phyloP scores from a whole-genome alignment of 1,140 invertebrate species.

The Drosophila setifemur region DNA sequence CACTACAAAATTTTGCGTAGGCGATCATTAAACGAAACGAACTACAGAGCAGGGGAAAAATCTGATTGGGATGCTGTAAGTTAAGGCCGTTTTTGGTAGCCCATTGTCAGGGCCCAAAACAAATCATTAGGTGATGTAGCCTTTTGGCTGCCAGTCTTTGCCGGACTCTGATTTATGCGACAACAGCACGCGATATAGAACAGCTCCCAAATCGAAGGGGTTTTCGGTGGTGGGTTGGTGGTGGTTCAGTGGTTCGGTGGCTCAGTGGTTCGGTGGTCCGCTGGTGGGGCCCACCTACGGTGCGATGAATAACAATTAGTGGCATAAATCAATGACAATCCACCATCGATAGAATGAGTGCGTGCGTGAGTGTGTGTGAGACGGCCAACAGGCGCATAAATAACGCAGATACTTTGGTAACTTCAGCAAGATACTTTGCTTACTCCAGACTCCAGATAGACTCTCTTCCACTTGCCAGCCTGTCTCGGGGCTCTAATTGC shows the following conservation, averaged over 20 bases:
- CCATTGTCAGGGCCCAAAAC: slow-evolving; percentile 62
- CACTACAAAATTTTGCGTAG: slow-evolving; percentile 62
- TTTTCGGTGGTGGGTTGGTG: background rate
- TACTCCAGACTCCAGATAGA: slow-evolving; percentile 9
- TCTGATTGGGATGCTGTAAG: slow-evolving; percentile 26
- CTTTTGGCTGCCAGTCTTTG: slow-evolving; percentile 43
- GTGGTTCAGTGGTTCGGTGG: background rate
- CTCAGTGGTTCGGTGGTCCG: slow-evolving; percentile 3
- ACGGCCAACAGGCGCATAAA: slow-evolving; percentile 69
- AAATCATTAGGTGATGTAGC: slow-evolving; percentile 67
- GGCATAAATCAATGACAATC: slow-evolving; percentile 73
- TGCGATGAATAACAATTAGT: slow-evolving; percentile 76
- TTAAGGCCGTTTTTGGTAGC: slow-evolving; percentile 44
- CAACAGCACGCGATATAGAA: slow-evolving; percentile 65
- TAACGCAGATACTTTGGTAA: slow-evolving; percentile 33
- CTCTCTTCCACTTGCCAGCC: slow-evolving; percentile 48
- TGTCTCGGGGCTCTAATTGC: slow-evolving; percentile 69
- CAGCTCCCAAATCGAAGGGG: slow-evolving; percentile 25
- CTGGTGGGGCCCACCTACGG: slow-evolving; percentile 64
- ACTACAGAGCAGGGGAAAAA: slow-evolving; percentile 12
- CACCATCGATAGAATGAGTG: slow-evolving; percentile 15
- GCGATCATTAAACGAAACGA: slow-evolving; percentile 62
- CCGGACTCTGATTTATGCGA: slow-evolving; percentile 57
- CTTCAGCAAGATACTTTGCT: background rate
- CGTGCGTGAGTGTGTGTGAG: slow-evolving; percentile 19